Conservation (phyloP, 2,888 invertebrate species). For the Spilarctia lutea region DNA sequence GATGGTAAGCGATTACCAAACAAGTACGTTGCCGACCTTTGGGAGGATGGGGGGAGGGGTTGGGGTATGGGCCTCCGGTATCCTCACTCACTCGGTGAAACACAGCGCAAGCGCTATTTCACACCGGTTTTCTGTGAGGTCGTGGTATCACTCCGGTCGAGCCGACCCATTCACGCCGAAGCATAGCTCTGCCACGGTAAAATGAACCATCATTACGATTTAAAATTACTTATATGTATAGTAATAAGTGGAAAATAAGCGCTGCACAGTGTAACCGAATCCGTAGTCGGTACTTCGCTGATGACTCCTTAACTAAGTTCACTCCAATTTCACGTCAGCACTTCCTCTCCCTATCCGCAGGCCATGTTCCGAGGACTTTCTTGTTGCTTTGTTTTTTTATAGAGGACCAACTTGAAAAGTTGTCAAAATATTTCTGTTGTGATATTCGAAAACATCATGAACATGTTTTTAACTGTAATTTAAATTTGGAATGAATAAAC, state of each 20-base stretch:
- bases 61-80: too few species aligned
- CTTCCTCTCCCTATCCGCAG: constrained; percentile 29
- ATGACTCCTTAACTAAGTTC: constrained; percentile 66
- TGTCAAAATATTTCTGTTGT: constrained; percentile 1
- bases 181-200: too few species aligned
- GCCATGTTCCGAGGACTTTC: constrained; percentile 32
- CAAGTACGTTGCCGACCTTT: too few species aligned
- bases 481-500: not conserved
- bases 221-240: not conserved
- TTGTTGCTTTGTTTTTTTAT: constrained; percentile 33
- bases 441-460: not conserved
- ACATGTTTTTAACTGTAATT: not conserved
- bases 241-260: not conserved
- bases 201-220: not conserved
- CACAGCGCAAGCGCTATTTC: too few species aligned
- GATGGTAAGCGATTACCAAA: too few species aligned
- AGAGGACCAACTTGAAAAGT: constrained; percentile 20
- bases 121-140: too few species aligned
- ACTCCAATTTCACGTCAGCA: constrained; percentile 52
- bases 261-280: constrained; percentile 12
- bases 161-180: too few species aligned
- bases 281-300: constrained; percentile 41
- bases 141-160: too few species aligned
- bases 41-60: too few species aligned
- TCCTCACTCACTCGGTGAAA: too few species aligned